Evolutionary conservation across 2,888 invertebrate genomes (phyloP).

Genomic region (Lamellibrachia satsuma): DNA sequence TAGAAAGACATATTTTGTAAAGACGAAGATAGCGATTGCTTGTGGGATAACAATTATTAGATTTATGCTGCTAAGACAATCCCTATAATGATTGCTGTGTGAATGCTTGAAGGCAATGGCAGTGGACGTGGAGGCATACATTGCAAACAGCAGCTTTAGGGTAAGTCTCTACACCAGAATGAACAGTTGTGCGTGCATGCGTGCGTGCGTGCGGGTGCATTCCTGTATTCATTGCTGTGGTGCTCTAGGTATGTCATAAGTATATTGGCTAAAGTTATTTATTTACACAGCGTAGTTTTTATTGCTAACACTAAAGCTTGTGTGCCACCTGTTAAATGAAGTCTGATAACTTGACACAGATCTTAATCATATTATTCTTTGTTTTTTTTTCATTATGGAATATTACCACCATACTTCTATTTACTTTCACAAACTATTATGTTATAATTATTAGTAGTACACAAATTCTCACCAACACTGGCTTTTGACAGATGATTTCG

Average conservation of each 20-base stretch:
- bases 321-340: not conserved
- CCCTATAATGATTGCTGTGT: constrained; percentile 22
- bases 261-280: not conserved
- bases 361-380: not conserved
- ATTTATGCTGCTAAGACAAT: no score
- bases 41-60: no score
- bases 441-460: not conserved
- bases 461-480: not conserved
- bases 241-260: not conserved
- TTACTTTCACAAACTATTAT: not conserved
- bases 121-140: constrained; percentile 39
- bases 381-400: not conserved
- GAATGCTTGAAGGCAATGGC: constrained; percentile 32
- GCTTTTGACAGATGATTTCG: not conserved
- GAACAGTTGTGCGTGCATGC: not conserved
- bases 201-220: not conserved
- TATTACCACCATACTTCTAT: not conserved
- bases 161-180: constrained; percentile 17
- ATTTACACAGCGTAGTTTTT: constrained; percentile 26
- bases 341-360: no score
- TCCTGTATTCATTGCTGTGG: not conserved
- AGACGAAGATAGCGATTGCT: no score
- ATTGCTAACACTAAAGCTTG: not conserved
- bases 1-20: no score
- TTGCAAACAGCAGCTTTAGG: constrained; percentile 33